Percentiles rank a stretch among this genome's conserved stretches.
These are phyloP conservation scores for Cynodonichthys magdalenae DNA, from an alignment of 2,797 vertebrate genomes.

Conservation along the genomic window DNA sequence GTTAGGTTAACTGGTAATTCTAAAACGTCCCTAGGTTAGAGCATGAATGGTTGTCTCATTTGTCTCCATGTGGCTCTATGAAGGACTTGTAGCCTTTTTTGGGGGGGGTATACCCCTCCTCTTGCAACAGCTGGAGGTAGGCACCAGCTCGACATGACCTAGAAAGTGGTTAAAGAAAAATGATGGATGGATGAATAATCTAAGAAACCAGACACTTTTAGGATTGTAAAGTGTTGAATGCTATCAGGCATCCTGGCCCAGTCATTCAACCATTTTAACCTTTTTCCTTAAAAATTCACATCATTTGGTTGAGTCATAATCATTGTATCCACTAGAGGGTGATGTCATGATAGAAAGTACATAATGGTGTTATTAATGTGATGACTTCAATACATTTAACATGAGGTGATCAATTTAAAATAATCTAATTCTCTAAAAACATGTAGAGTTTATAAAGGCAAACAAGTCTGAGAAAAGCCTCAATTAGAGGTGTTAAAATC, in stretches of 20 bases:
- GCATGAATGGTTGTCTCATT: too few relatives aligned
- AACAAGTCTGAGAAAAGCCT: too few relatives aligned
- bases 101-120: neutral
- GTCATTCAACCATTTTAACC: neutral
- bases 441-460: neutral
- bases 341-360: neutral
- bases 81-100: too few relatives aligned
- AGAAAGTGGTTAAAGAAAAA: too few relatives aligned
- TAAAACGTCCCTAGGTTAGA: too few relatives aligned
- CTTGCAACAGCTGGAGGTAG: too few relatives aligned
- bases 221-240: neutral
- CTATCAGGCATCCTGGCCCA: neutral
- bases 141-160: too few relatives aligned
- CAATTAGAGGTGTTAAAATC: neutral
- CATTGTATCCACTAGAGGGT: conserved; percentile 13
- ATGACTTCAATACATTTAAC: neutral
- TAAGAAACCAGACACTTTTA: too few relatives aligned
- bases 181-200: too few relatives aligned
- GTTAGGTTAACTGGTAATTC: too few relatives aligned
- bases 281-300: too few relatives aligned
- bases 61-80: too few relatives aligned
- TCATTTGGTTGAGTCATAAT: neutral
- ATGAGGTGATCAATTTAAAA: neutral
- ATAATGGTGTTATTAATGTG: neutral
- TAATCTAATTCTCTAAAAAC: neutral